Evolutionary conservation across 2,888 invertebrate species (phyloP).

Genomic region (Mechanitis messenoides): DNA sequence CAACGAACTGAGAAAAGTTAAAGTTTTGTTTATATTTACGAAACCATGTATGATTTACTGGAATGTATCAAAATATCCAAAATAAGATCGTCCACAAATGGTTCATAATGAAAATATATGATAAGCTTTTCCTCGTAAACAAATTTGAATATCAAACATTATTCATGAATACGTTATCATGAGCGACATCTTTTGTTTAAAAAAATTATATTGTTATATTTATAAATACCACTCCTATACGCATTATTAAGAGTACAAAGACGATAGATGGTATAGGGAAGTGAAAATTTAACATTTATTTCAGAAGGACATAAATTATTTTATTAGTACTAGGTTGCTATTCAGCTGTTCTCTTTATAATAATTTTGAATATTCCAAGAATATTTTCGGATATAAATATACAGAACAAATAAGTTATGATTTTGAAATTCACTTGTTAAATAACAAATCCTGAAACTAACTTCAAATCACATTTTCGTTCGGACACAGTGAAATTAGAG

Average conservation of each 20-base stretch:
- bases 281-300: too few species aligned
- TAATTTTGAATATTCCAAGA: too few species aligned
- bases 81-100: conserved; percentile 60
- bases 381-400: too few species aligned
- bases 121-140: conserved; percentile 49
- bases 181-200: conserved; percentile 54
- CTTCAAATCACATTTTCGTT: too few species aligned
- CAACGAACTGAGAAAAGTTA: too few species aligned
- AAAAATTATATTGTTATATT: conserved; percentile 57
- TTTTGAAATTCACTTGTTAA: too few species aligned
- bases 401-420: too few species aligned
- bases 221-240: conserved; percentile 45
- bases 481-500: too few species aligned
- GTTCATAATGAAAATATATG: conserved; percentile 70
- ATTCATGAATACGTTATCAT: conserved; percentile 65
- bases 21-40: conserved; percentile 25
- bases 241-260: conserved; percentile 27
- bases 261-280: conserved; percentile 16
- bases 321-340: too few species aligned
- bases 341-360: too few species aligned
- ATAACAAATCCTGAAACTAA: too few species aligned
- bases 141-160: conserved; percentile 56
- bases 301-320: too few species aligned
- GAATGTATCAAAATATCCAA: conserved; percentile 53
- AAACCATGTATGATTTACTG: conserved; percentile 49